These are phyloP conservation scores for Gryon sp. DNA, from an alignment of 1,140 invertebrate species.

Conservation along the genomic window DNA sequence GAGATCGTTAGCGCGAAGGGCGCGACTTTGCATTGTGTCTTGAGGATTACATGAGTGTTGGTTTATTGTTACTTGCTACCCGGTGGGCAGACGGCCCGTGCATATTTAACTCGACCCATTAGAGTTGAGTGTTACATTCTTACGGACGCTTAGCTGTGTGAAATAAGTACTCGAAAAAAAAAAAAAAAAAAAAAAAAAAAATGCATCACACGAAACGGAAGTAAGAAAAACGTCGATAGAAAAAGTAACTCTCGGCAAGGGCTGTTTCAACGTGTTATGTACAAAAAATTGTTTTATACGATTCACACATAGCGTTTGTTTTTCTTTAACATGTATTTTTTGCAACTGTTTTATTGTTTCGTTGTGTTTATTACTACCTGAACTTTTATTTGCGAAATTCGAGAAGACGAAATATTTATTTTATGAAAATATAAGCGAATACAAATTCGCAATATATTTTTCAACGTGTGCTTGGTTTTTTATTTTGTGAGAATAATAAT, in stretches of 20 bases:
- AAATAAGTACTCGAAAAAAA: slow-evolving; percentile 13
- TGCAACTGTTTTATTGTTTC: not conserved
- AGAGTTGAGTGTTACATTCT: slow-evolving; percentile 49
- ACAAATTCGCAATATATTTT: slow-evolving; percentile 28
- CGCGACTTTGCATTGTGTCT: slow-evolving; percentile 75
- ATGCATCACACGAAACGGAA: too few species aligned
- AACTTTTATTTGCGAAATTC: slow-evolving; percentile 30
- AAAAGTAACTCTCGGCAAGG: too few species aligned
- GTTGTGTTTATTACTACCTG: not conserved
- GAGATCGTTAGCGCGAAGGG: slow-evolving; percentile 77
- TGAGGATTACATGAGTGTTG: slow-evolving; percentile 74
- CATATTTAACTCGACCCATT: slow-evolving; percentile 75
- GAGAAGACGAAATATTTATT: slow-evolving; percentile 30
- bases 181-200: too few species aligned
- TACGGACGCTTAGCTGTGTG: slow-evolving; percentile 27
- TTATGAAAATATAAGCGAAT: slow-evolving; percentile 32
- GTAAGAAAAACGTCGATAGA: too few species aligned
- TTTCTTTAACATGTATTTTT: too few species aligned
- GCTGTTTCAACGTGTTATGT: too few species aligned
- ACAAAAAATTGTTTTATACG: too few species aligned
- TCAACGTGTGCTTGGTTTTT: slow-evolving; percentile 6
- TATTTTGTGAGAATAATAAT: not conserved
- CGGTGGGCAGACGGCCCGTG: slow-evolving; percentile 72
- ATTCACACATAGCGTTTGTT: too few species aligned
- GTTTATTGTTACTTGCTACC: slow-evolving; percentile 79